Evolutionary conservation across 2,113 vertebrate species (phyloP).

Genomic region (Gallinago media): DNA sequence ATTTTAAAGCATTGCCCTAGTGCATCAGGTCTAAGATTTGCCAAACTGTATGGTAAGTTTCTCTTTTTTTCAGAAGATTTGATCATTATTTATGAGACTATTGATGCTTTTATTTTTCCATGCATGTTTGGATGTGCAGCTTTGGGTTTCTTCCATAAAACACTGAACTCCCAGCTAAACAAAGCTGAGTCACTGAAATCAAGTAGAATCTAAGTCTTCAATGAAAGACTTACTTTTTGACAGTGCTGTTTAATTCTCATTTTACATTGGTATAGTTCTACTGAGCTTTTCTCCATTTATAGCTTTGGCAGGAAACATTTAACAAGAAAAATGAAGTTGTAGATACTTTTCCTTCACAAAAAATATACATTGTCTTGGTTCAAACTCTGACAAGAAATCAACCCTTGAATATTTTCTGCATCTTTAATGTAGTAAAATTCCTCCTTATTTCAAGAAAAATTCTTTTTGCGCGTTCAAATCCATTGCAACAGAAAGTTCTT

Average conservation of each 20-base stretch:
- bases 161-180: background rate
- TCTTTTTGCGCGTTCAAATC: background rate
- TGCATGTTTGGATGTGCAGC: background rate
- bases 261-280: background rate
- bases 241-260: background rate
- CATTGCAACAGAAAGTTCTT: background rate
- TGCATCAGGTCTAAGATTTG: background rate
- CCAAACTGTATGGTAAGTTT: background rate
- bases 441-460: background rate
- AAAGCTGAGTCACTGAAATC: background rate
- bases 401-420: background rate
- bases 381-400: background rate
- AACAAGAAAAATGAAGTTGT: background rate
- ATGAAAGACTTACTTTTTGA: background rate
- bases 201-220: background rate
- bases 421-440: background rate
- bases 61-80: background rate
- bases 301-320: background rate
- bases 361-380: background rate
- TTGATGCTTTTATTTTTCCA: background rate
- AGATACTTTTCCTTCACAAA: background rate
- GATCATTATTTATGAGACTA: background rate
- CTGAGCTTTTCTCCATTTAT: background rate
- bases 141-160: background rate
- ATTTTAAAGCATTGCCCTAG: background rate